A percentile compares a stretch with the other conserved stretches of the same genome.
Conservation (phyloP, 2,888 invertebrate genomes). For the Noctua comes region DNA sequence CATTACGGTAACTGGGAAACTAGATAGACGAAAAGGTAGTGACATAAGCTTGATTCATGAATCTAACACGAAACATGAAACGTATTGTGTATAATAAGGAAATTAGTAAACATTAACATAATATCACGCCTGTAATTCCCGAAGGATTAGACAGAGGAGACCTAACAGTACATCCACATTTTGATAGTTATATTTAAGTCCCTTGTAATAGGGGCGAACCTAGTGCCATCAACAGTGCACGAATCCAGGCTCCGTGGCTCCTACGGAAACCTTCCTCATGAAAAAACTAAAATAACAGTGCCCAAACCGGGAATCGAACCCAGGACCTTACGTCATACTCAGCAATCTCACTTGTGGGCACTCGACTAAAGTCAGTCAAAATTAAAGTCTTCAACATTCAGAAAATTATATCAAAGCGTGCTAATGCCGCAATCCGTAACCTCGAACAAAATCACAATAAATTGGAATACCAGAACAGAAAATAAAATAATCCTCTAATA, state of each 20-base stretch:
- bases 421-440: neutral
- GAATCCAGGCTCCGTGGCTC: neutral
- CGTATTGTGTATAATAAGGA: neutral
- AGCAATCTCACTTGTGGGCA: neutral
- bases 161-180: neutral
- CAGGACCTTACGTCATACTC: neutral
- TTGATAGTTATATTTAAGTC: neutral
- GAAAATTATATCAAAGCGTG: neutral
- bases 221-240: neutral
- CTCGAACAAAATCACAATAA: slow-evolving; percentile 5
- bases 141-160: neutral
- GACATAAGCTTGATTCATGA: neutral
- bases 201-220: neutral
- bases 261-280: neutral
- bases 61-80: too few species aligned
- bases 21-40: neutral
- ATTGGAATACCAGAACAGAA: slow-evolving; percentile 18
- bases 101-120: neutral
- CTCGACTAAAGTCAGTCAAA: neutral
- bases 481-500: slow-evolving; percentile 41
- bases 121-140: neutral
- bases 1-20: neutral
- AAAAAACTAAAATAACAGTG: neutral
- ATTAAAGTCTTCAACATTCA: neutral
- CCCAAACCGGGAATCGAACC: neutral